Evolutionary conservation across 2,113 vertebrate genomes (phyloP).

Genomic region (Nanorana parkeri): DNA sequence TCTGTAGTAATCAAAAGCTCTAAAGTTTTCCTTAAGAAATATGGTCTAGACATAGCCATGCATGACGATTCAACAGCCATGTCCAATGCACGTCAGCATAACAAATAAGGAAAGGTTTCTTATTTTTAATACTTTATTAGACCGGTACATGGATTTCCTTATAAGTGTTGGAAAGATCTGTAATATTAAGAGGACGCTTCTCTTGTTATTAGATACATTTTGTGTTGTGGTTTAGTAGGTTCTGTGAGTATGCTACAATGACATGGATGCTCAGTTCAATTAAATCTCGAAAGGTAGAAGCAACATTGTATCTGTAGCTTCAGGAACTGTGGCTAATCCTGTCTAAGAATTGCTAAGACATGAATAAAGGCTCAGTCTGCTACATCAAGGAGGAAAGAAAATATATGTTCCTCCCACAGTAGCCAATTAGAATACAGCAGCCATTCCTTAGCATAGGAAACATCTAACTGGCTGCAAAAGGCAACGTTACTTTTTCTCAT

Average conservation of each 20-base stretch:
- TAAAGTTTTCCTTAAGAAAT: neutral
- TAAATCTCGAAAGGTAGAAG: slow-evolving; percentile 32
- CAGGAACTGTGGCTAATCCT: slow-evolving; percentile 9
- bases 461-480: no score
- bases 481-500: no score
- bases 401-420: neutral
- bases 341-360: neutral
- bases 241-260: slow-evolving; percentile 15
- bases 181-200: slow-evolving; percentile 31
- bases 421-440: neutral
- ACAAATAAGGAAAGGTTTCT: slow-evolving; percentile 11
- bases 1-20: neutral
- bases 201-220: slow-evolving; percentile 36
- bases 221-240: neutral
- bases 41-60: neutral
- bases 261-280: slow-evolving; percentile 42
- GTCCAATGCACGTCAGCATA: slow-evolving; percentile 12
- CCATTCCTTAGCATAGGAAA: neutral
- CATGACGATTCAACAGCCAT: neutral
- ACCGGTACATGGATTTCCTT: neutral
- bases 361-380: neutral
- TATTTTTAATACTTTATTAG: slow-evolving; percentile 37
- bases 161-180: slow-evolving; percentile 37
- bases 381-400: no score
- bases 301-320: slow-evolving; percentile 24